Percentiles rank a stretch among this genome's conserved stretches.
These are phyloP conservation scores for Pampusana beccarii DNA, from an alignment of 2,113 vertebrate genomes.

Conservation along the genomic window DNA sequence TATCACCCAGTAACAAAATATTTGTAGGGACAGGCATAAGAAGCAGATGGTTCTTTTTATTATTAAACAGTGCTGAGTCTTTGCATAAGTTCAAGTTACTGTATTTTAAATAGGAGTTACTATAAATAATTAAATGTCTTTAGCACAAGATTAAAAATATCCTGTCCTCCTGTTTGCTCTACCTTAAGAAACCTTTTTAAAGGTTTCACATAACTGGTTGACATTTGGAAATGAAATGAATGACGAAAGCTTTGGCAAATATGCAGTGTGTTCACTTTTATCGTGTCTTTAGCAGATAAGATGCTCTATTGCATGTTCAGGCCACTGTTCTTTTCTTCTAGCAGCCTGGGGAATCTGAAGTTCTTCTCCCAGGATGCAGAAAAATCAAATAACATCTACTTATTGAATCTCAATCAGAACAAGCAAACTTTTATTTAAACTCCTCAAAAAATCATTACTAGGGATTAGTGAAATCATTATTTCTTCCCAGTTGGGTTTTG, in stretches of 20 bases:
- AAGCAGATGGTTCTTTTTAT: slow-evolving; percentile 39
- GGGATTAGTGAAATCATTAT: slow-evolving; percentile 63
- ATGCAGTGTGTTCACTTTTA: slow-evolving; percentile 39
- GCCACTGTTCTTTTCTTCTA: slow-evolving; percentile 33
- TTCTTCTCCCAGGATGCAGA: slow-evolving; percentile 52
- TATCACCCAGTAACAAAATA: slow-evolving; percentile 3
- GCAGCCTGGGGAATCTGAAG: slow-evolving; percentile 47
- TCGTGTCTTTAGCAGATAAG: slow-evolving; percentile 44
- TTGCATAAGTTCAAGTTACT: slow-evolving; percentile 30
- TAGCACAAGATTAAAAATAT: slow-evolving; percentile 37
- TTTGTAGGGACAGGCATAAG: not conserved
- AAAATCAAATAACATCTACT: slow-evolving; percentile 71
- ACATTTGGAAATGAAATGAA: slow-evolving; percentile 75
- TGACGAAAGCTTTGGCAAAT: slow-evolving; percentile 64
- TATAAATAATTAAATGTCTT: slow-evolving; percentile 52
- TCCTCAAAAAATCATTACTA: slow-evolving; percentile 29
- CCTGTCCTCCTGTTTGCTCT: slow-evolving; percentile 43
- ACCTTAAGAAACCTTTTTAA: slow-evolving; percentile 41
- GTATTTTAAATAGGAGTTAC: slow-evolving; percentile 20
- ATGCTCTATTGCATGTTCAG: slow-evolving; percentile 39
- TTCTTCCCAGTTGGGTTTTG: slow-evolving; percentile 38
- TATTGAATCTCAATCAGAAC: slow-evolving; percentile 62
- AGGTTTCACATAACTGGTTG: slow-evolving; percentile 61
- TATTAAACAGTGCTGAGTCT: slow-evolving; percentile 18
- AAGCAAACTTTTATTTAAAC: slow-evolving; percentile 72